Evolutionary conservation across 2,113 vertebrate genomes (phyloP).

Genomic region (Coregonus clupeaformis): DNA sequence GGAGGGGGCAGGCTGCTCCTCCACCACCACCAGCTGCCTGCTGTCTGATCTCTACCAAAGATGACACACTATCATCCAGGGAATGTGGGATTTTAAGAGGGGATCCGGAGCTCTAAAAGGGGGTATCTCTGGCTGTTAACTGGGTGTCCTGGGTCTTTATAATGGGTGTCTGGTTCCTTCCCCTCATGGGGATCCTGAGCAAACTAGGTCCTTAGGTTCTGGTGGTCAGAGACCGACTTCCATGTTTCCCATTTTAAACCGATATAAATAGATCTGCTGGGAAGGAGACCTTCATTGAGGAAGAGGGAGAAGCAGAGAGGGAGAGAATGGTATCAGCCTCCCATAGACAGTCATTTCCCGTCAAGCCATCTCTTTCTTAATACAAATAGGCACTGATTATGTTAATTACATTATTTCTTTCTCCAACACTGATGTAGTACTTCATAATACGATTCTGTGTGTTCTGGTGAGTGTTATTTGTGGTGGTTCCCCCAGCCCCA

Average conservation of each 20-base stretch:
- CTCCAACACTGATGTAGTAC: neutral
- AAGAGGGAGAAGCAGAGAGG: neutral
- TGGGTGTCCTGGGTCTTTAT: slow-evolving; percentile 48
- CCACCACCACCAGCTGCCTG: slow-evolving; percentile 43
- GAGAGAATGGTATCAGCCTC: no score
- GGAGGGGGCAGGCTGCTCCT: slow-evolving; percentile 43
- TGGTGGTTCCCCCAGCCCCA: neutral
- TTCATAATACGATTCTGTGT: neutral
- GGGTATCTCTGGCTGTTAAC: slow-evolving; percentile 44
- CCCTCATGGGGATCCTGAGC: slow-evolving; percentile 38
- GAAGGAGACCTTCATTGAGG: slow-evolving; percentile 7
- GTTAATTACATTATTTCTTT: neutral
- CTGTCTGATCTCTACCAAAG: slow-evolving; percentile 56
- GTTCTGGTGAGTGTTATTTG: neutral
- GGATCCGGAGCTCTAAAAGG: slow-evolving; percentile 40
- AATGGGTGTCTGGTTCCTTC: slow-evolving; percentile 52
- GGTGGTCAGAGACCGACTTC: slow-evolving; percentile 39
- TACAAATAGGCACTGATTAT: neutral
- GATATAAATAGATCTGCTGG: slow-evolving; percentile 30
- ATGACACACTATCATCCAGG: slow-evolving; percentile 57
- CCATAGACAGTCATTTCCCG: neutral
- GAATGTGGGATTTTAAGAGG: slow-evolving; percentile 47
- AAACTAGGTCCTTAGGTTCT: slow-evolving; percentile 44
- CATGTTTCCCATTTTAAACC: slow-evolving; percentile 52
- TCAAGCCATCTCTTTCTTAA: neutral